Percentiles rank a stretch among this genome's conserved stretches.
Conservation (phyloP, 2,113 vertebrate genomes). For the Cromileptes altivelis region DNA sequence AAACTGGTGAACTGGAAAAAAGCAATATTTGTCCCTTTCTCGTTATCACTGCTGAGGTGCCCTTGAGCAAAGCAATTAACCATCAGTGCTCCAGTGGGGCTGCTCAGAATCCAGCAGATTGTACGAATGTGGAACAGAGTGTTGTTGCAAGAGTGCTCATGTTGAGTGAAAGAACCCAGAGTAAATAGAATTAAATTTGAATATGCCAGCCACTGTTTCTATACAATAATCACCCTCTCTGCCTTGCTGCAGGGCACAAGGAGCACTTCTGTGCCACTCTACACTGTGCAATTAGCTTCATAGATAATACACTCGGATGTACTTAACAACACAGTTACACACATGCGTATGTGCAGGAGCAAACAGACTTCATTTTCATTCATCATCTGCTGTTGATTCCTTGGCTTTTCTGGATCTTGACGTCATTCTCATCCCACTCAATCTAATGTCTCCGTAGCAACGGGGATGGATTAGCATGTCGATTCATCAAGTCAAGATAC, state of each 20-base stretch:
- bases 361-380: constrained; percentile 3
- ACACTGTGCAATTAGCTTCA: neutral
- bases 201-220: neutral
- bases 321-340: neutral
- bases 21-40: neutral
- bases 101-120: neutral
- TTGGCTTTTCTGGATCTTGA: constrained; percentile 6
- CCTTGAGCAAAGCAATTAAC: constrained; percentile 25
- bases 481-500: neutral
- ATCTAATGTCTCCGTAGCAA: constrained; percentile 30
- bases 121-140: neutral
- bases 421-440: constrained; percentile 8
- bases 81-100: constrained; percentile 2
- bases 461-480: neutral
- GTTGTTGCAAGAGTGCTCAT: too few relatives aligned
- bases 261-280: neutral
- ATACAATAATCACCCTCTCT: neutral
- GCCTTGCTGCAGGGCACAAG: neutral
- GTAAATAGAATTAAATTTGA: neutral
- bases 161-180: neutral
- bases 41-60: constrained; percentile 13
- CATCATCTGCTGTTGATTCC: neutral
- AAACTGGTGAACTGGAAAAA: neutral
- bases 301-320: neutral
- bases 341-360: neutral